Evolutionary conservation across 2,113 vertebrate genomes (phyloP).

Genomic region (Percina caprodes): DNA sequence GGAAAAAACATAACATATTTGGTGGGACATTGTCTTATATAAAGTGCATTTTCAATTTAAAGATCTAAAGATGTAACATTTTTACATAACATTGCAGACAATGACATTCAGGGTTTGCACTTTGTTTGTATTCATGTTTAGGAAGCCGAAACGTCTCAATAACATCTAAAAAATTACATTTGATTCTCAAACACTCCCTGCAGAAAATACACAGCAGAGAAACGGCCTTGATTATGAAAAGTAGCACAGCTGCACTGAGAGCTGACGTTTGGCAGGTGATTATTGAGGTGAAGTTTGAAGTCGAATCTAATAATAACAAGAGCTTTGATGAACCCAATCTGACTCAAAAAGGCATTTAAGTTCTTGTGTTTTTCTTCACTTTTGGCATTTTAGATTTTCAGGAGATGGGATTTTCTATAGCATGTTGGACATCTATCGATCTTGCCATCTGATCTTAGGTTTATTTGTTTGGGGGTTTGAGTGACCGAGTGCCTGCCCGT

Average conservation of each 20-base stretch:
- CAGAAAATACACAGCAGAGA: slow-evolving; percentile 1
- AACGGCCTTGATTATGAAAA: neutral
- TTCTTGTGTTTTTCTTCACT: neutral
- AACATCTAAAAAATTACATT: neutral
- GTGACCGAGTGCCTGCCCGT: too few species aligned
- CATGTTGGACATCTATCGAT: neutral
- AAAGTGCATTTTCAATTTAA: neutral
- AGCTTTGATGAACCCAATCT: neutral
- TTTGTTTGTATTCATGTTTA: neutral
- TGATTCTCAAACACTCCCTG: neutral
- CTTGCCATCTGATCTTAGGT: neutral
- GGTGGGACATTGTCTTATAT: neutral
- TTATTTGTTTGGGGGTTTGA: neutral
- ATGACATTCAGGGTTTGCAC: neutral
- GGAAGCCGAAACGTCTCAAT: neutral
- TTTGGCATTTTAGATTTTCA: slow-evolving; percentile 6
- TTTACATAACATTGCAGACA: neutral
- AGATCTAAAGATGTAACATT: neutral
- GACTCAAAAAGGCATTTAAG: neutral
- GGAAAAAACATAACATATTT: neutral
- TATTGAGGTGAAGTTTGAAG: slow-evolving; percentile 36
- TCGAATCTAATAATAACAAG: slow-evolving; percentile 25
- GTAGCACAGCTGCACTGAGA: slow-evolving; percentile 44
- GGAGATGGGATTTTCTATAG: neutral
- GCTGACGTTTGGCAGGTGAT: slow-evolving; percentile 34